Evolutionary conservation across 1,140 invertebrate species (phyloP).

Genomic region (Dufourea novaeangliae): DNA sequence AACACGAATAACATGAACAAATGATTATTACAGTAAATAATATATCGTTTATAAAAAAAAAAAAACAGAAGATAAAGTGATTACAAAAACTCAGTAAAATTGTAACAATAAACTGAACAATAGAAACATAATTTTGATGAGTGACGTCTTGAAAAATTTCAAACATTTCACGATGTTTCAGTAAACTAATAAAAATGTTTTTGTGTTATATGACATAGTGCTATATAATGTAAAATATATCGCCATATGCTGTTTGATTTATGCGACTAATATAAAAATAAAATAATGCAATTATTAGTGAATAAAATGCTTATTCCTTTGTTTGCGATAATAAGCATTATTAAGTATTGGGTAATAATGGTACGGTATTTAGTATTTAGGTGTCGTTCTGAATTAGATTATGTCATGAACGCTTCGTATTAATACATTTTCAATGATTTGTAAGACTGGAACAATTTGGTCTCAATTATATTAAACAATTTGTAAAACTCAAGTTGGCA

Average conservation of each 20-base stretch:
- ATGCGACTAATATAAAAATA: background rate
- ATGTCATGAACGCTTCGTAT: no score
- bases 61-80: constrained; percentile 13
- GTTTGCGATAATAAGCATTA: background rate
- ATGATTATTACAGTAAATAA: constrained; percentile 53
- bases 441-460: background rate
- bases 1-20: constrained; percentile 71
- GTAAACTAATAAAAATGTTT: background rate
- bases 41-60: constrained; percentile 32
- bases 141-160: background rate
- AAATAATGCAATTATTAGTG: background rate
- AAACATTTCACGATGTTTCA: background rate
- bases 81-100: background rate
- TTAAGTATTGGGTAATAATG: constrained; percentile 7
- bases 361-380: background rate
- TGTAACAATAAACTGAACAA: background rate
- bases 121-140: background rate
- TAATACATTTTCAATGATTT: background rate
- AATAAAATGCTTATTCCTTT: constrained; percentile 1
- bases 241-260: background rate
- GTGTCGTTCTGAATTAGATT: no score
- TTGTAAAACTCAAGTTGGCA: background rate
- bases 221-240: background rate
- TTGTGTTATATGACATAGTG: background rate
- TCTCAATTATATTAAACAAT: background rate